These are phyloP conservation scores for Epinotia bilunana DNA, from an alignment of 2,888 invertebrate species.

Conservation along the genomic window DNA sequence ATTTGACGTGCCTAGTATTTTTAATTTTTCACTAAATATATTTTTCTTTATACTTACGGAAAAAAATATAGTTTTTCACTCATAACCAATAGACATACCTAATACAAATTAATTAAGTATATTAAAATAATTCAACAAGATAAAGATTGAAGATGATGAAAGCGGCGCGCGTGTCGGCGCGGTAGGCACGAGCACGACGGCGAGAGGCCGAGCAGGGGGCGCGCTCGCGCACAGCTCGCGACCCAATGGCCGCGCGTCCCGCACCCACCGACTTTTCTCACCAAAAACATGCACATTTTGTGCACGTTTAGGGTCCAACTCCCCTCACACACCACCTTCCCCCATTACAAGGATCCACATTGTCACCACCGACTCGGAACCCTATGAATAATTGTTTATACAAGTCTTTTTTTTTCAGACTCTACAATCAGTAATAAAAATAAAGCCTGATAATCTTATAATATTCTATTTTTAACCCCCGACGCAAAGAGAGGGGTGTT, in stretches of 20 bases:
- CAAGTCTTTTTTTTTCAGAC: background rate
- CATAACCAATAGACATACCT: too few species aligned
- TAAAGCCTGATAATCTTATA: too few species aligned
- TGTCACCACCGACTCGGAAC: constrained; percentile 48
- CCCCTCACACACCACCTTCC: constrained; percentile 65
- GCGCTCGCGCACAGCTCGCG: constrained; percentile 64
- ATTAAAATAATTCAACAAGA: constrained; percentile 12
- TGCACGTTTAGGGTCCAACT: constrained; percentile 68
- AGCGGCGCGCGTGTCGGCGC: constrained; percentile 45
- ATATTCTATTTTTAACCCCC: too few species aligned
- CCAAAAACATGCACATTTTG: constrained; percentile 70
- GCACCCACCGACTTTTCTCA: constrained; percentile 69
- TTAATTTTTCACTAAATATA: too few species aligned
- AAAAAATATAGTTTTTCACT: too few species aligned
- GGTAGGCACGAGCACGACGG: constrained; percentile 62
- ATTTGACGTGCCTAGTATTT: too few species aligned
- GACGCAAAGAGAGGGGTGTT: too few species aligned
- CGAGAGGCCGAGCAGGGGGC: constrained; percentile 74
- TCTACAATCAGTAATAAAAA: too few species aligned
- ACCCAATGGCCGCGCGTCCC: constrained; percentile 72
- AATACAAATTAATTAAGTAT: background rate
- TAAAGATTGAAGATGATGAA: too few species aligned
- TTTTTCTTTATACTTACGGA: too few species aligned
- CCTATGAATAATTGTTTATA: too few species aligned
- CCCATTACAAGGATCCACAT: constrained; percentile 46